A percentile compares a stretch with the other conserved stretches of the same genome.
Evolutionary conservation across 1,140 invertebrate genomes (phyloP).

Genomic region (Trachelipus rathkii): DNA sequence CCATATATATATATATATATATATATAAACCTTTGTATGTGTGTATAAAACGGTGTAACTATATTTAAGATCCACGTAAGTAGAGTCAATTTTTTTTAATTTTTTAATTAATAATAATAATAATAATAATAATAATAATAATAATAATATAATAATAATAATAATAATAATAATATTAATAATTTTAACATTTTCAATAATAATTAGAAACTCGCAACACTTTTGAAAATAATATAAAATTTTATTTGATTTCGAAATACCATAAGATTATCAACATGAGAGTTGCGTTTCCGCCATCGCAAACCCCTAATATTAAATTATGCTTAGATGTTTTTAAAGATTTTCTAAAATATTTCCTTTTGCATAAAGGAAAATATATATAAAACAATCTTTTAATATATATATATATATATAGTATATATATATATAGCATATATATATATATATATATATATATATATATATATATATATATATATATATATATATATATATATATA

Average conservation of each 20-base stretch:
- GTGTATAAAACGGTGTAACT: no score
- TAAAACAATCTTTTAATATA: not conserved
- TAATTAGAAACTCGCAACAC: not conserved
- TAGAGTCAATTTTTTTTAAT: not conserved
- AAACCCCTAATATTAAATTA: not conserved
- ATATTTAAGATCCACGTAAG: no score
- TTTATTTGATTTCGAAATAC: not conserved
- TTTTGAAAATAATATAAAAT: not conserved
- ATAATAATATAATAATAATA: not conserved
- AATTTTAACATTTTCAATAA: not conserved
- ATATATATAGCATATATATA: not conserved
- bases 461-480: no score
- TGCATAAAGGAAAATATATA: not conserved
- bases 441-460: not conserved
- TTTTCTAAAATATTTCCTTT: not conserved
- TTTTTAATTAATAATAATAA: not conserved
- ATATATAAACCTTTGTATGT: no score
- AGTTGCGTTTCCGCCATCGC: not conserved
- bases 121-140: constrained; percentile 4
- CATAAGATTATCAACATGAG: not conserved
- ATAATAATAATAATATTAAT: not conserved
- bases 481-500: not conserved
- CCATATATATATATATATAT: no score
- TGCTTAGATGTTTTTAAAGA: not conserved
- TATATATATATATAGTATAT: constrained; percentile 1